Base-by-base conservation (phyloP, 1,140 invertebrate genomes). In the Pararge aegeria region DNA sequence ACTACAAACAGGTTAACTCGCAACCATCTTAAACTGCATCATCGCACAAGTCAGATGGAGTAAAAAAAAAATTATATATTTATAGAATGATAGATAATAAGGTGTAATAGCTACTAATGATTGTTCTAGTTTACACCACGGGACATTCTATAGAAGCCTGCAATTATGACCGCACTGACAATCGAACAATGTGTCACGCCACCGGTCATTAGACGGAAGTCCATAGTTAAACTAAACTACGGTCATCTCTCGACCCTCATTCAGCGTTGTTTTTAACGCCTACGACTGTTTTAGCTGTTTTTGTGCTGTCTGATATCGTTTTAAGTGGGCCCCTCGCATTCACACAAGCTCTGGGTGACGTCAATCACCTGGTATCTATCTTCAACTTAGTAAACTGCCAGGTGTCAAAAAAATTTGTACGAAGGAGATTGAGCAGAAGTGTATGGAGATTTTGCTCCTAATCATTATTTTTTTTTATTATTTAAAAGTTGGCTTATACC, bases 211-310 rank as follows among this genome's bases (percentile, higher is more conserved):
- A 64, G 64, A 56, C 83, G 83, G 85, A 88, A 84, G 80, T 78
- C 54, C 62, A 70, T 77, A 82, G 80, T 88, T 86, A 83, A 82
- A 81, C 67, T 74, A 73, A 80, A 78, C 73, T 77, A 68, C 74
- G 75, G 79, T 83, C 80, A 84, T 78, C 75, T 72, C 71, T 70
- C 71, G 76, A 72, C 70, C 75, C 70, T 67, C 58, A 58, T 63
- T 65, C 62, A 12, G 49, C 55, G 57, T 73, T 71, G 42, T 66
- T 70, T 74, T 58, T 61, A 52, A 83, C 78, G 69, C 82, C 75
- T 68, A 85, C 80, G 68, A 73, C 48, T 62, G 53, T 61, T 61
- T 60, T 49, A 61, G 21, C 50, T 29, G 34, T 75, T 80, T 78
- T 75, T 79, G 66, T 61, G 40, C 10, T 30, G 44, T 58, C 59